Evolutionary conservation across 1,140 invertebrate genomes (phyloP), one percentile per base, ranked within the genome.

Genomic region (Cepaea nemoralis): DNA sequence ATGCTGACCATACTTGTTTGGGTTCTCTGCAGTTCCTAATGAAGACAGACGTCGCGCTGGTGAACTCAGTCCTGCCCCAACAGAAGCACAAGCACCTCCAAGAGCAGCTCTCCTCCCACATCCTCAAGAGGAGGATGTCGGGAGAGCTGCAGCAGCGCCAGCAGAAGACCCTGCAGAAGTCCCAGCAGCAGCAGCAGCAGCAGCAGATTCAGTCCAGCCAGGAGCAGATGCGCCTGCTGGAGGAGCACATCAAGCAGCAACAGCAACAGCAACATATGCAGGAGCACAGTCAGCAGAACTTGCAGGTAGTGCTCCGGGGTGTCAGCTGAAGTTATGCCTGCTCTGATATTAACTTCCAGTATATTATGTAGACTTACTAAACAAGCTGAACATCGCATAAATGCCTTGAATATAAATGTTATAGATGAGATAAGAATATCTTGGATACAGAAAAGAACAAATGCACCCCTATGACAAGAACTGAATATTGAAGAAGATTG

Each of bases 71-170:
- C 22, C 59, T 67, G 0, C 76, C 76, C 5, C 76, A 67, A 81
- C 87, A 79, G 84, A 86, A 83, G 82, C 83, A 71, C 96, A 95
- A 5, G 95, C 95, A 71, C 95, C 95, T 24, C 93, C 93, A 45
- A 66, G 85, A 87, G 48, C 84, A 87, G 55, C 84, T 86, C 67
- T 83, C 82, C 39, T 78, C 83, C 40, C 84, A 87, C 40, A 75
- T 83, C 19, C 78, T 82, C 45, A 79, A 84, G 77, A 67, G 80
- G 42, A 71, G 82, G 45, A 70, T 81, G 45, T 81, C 81, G 19
- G 78, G 66, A 22, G 79, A 81, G 35, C 83, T 81, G 33, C 81
- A 81, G 31, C 67, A 75, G 24, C 80, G 77, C 59, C 67, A 33
- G 10, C 82, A 85, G 50, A 80, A 85, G 74, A 80, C 82, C 69